Evolutionary conservation across 1,140 invertebrate species (phyloP), one percentile per base, ranked within the genome.

Genomic region (Leptopilina boulardi): DNA sequence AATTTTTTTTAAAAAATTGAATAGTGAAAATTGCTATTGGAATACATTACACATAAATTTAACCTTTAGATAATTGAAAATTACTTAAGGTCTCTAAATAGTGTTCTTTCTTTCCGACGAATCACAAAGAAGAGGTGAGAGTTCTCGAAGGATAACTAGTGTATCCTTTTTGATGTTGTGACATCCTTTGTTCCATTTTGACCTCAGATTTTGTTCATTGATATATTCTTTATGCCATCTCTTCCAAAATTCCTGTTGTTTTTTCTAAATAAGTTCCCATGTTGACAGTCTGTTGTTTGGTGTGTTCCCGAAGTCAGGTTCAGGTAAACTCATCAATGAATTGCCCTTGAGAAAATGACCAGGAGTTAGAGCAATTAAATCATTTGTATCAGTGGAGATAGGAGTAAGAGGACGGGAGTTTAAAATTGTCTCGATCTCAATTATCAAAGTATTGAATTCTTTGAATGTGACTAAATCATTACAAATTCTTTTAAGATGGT

Each of bases 181-280:
- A n/a, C 42, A 15, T 47, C 42, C 42, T 3, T 47, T 47, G 42
- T 47, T 47, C 85, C 83, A 87, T 75, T 87, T 85, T 10, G 21
- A 51, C 21, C 82, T 19, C 13, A 76, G 21, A 44, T 83, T 79
- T 1, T 89, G 77, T 26, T 73, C 54, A 21, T 47, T 34, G 4
- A 89, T 23, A 71, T 89, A 89, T 51, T 89, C 88, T 30, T 18
- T 66, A 10, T 54, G 70, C 87, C 87, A 88, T 70, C 73, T 54
- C 15, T 78, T 70, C 87, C 86, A 89, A 72, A 88, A 86, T 30
- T 82, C 71, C 70, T 88, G 80, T 38, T 38, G 30, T 9, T 84
- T 70, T 74, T 80, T 70, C n/a, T 85, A 71, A 2, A 83, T 18
- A 0, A 70, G 54, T 72, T 86, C 76, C 81, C 81, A 89, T 4